Evolutionary conservation across 2,113 vertebrate genomes (phyloP).

Genomic region (Lepidothrix coronata): DNA sequence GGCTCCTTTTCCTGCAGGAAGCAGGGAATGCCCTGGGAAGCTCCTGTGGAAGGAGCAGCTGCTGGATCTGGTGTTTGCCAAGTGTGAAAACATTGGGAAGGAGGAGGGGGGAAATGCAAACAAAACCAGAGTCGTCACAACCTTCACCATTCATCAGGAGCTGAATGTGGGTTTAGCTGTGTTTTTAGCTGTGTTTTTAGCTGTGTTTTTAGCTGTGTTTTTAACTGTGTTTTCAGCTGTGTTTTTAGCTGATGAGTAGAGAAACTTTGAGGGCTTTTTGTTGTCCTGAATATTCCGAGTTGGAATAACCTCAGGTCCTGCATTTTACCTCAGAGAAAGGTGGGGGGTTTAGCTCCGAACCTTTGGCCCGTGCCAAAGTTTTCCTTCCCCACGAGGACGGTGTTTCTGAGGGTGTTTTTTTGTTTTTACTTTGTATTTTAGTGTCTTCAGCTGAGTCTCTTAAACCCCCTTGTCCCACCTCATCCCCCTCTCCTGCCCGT

Average conservation of each 20-base stretch:
- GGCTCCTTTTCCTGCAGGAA: background rate
- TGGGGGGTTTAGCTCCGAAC: background rate
- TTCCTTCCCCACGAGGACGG: background rate
- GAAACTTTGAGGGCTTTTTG: background rate
- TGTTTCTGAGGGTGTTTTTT: background rate
- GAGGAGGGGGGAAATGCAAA: background rate
- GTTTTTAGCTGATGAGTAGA: background rate
- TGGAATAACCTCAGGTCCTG: background rate
- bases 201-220: too few species aligned
- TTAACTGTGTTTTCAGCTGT: too few species aligned
- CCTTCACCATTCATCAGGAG: background rate
- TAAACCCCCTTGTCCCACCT: background rate
- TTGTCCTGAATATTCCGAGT: background rate
- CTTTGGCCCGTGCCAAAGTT: background rate
- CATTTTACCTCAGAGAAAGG: background rate
- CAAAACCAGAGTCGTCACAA: background rate
- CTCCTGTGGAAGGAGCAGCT: background rate
- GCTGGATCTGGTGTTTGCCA: background rate
- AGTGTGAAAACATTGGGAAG: background rate
- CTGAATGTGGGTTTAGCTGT: too few species aligned
- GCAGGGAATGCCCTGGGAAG: background rate
- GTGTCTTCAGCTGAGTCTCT: background rate
- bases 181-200: too few species aligned
- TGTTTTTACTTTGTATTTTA: background rate
- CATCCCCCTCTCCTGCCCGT: background rate